phyloP scores from a whole-genome alignment of 2,797 vertebrate species.

The Capromys pilorides region DNA sequence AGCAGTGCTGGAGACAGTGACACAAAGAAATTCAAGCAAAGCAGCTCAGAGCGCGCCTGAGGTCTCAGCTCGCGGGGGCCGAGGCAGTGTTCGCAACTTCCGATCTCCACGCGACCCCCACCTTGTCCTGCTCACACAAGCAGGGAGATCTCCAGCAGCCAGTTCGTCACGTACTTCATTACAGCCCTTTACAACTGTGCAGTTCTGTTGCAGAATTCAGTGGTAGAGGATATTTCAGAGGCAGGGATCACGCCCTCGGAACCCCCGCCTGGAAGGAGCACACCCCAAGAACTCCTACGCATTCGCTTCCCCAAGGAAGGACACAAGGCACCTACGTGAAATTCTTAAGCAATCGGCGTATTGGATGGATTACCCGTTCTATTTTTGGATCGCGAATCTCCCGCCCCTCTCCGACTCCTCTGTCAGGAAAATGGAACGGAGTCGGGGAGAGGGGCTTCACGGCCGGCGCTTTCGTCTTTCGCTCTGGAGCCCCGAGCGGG shows the following conservation, averaged over 20 bases:
- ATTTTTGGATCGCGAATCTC: slow-evolving; percentile 70
- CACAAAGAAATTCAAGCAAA: slow-evolving; percentile 66
- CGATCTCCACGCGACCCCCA: not conserved
- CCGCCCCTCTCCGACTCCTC: slow-evolving; percentile 72
- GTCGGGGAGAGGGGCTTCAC: slow-evolving; percentile 36
- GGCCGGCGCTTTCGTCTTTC: slow-evolving; percentile 42
- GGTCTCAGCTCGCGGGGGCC: not conserved
- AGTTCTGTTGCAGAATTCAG: slow-evolving; percentile 40
- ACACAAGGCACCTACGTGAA: slow-evolving; percentile 50
- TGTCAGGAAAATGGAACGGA: slow-evolving; percentile 71
- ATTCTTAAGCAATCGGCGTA: slow-evolving; percentile 53
- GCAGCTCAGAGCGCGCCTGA: slow-evolving; percentile 61
- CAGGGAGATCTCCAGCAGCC: slow-evolving; percentile 27
- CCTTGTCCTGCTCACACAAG: not conserved
- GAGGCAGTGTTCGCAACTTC: not conserved
- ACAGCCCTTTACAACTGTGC: not conserved
- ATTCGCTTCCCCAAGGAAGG: not conserved
- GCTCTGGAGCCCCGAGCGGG: slow-evolving; percentile 18
- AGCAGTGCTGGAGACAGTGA: slow-evolving; percentile 61
- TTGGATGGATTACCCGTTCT: slow-evolving; percentile 58
- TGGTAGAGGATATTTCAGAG: slow-evolving; percentile 45
- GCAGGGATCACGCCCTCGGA: not conserved
- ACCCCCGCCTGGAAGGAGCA: not conserved
- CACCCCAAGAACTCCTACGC: not conserved
- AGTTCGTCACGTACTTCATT: slow-evolving; percentile 5